phyloP scores from a whole-genome alignment of 1,140 invertebrate genomes.

The Laodelphax striatellus region DNA sequence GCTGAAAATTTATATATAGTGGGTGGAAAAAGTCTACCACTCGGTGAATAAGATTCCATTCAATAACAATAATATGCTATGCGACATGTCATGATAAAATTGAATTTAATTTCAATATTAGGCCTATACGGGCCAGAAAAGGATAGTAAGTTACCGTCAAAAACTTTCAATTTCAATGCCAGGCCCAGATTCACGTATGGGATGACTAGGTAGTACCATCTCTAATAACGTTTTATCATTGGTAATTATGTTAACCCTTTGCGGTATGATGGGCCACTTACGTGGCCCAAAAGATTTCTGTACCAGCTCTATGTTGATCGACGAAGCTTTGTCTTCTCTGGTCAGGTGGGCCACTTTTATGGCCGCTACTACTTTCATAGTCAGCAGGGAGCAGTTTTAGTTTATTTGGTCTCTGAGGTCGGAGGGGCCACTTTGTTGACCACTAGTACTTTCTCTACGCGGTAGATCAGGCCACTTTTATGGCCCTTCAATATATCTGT shows the following conservation, averaged over 20 bases:
- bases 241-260: neutral
- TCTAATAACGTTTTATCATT: no score
- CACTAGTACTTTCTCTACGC: neutral
- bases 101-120: no score
- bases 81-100: no score
- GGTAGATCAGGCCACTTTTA: neutral
- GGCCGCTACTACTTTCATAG: neutral
- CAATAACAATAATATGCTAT: no score
- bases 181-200: no score
- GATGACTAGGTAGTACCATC: no score
- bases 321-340: neutral
- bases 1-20: no score
- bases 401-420: neutral
- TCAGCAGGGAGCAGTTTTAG: neutral
- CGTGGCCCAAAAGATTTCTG: neutral
- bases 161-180: no score
- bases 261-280: neutral
- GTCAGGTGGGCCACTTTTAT: neutral
- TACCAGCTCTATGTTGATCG: neutral
- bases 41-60: no score
- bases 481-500: neutral
- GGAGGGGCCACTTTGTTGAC: neutral
- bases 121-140: no score
- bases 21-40: no score
- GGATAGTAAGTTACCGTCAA: no score